A percentile compares a stretch with the other conserved stretches of the same genome.
Evolutionary conservation across 2,888 invertebrate species (phyloP).

Genomic region (Lamproptera curius): DNA sequence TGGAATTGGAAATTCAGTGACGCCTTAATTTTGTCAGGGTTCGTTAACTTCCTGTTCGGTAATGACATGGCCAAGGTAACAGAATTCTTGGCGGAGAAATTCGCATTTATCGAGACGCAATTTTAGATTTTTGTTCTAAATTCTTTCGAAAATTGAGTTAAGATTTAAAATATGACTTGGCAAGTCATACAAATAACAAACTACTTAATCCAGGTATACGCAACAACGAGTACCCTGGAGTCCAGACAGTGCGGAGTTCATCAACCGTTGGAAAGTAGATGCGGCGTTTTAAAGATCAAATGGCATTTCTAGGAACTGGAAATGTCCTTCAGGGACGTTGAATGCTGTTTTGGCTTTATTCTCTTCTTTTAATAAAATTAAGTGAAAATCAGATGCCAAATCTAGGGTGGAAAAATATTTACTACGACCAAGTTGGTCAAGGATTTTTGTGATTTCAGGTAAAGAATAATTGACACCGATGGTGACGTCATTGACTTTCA

Average conservation of each 20-base stretch:
- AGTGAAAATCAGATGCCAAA: constrained; percentile 25
- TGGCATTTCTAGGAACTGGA: constrained; percentile 21
- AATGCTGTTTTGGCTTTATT: constrained; percentile 26
- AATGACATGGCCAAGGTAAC: too few relatives aligned
- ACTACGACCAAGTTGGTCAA: constrained; percentile 28
- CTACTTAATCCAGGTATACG: constrained; percentile 25
- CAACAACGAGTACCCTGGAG: constrained; percentile 27
- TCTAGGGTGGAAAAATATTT: constrained; percentile 28
- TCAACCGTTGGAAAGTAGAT: constrained; percentile 22
- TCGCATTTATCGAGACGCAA: too few relatives aligned
- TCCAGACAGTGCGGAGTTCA: constrained; percentile 24
- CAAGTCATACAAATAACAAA: constrained; percentile 18
- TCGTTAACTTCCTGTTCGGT: too few relatives aligned
- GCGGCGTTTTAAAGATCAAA: constrained; percentile 24
- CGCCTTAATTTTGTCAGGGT: too few relatives aligned
- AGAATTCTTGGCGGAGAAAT: too few relatives aligned
- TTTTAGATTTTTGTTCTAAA: too few relatives aligned
- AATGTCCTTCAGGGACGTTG: constrained; percentile 23
- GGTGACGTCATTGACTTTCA: constrained; percentile 27
- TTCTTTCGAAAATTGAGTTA: too few relatives aligned
- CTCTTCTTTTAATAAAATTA: constrained; percentile 22
- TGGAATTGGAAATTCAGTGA: too few relatives aligned
- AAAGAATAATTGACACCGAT: constrained; percentile 27
- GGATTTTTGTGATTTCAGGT: constrained; percentile 28
- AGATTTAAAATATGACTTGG: too few relatives aligned